A percentile compares a stretch with the other conserved stretches of the same genome.
phyloP scores from a whole-genome alignment of 2,113 vertebrate species.

The Haplochromis vanheusdeni region DNA sequence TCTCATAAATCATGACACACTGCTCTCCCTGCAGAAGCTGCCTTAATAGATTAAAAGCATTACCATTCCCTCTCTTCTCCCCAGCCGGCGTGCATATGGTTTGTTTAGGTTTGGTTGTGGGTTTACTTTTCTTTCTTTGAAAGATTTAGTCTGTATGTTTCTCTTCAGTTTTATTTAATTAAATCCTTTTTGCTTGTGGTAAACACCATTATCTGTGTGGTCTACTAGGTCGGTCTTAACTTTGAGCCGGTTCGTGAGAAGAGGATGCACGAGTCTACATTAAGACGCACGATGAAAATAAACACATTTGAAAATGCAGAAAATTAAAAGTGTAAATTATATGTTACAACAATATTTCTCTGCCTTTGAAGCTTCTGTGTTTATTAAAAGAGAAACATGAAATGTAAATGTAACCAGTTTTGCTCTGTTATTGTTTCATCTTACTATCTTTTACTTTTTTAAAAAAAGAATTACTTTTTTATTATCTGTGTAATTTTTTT shows the following conservation, averaged over 20 bases:
- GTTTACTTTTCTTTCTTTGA: not conserved
- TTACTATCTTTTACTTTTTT: not conserved
- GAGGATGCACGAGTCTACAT: not conserved
- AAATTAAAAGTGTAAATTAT: not conserved
- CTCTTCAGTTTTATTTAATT: not conserved
- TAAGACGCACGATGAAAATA: not conserved
- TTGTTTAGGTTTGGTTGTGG: not conserved
- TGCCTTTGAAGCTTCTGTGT: not conserved
- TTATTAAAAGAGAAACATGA: not conserved
- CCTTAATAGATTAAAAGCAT: not conserved
- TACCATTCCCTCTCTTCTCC: not conserved
- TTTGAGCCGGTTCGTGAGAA: not conserved
- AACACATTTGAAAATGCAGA: not conserved
- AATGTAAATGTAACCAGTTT: not conserved
- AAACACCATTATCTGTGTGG: not conserved
- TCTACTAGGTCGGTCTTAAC: not conserved
- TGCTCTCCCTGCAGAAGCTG: not conserved
- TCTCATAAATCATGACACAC: not conserved
- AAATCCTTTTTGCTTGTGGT: not conserved
- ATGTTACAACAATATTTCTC: not conserved
- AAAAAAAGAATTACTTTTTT: accelerated
- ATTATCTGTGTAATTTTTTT: not conserved
- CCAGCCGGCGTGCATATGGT: not conserved
- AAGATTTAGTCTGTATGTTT: not conserved
- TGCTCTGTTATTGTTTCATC: not conserved